These are phyloP conservation scores for Crematogaster levior DNA, from an alignment of 2,888 invertebrate species.

Conservation along the genomic window DNA sequence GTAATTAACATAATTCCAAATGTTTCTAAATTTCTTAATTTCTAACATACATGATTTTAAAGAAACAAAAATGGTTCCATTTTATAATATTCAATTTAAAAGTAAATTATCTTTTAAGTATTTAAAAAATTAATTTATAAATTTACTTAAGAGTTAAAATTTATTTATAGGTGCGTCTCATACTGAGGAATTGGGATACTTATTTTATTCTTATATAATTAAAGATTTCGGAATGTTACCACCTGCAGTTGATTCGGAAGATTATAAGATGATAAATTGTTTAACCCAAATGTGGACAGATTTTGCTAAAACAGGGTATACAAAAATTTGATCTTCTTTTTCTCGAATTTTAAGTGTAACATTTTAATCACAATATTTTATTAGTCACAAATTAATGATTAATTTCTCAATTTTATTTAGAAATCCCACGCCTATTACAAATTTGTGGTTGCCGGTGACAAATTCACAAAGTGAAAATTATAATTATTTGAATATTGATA, in stretches of 20 bases:
- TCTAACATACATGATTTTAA: too few species aligned
- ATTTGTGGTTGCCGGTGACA: slow-evolving; percentile 77
- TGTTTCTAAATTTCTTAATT: too few species aligned
- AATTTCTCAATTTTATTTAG: slow-evolving; percentile 65
- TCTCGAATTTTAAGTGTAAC: neutral
- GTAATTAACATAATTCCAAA: too few species aligned
- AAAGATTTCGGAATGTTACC: slow-evolving; percentile 56
- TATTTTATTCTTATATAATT: slow-evolving; percentile 73
- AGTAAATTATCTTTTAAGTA: neutral
- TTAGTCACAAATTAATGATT: neutral
- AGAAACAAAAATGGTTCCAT: too few species aligned
- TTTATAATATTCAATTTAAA: too few species aligned
- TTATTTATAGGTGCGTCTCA: slow-evolving; percentile 54
- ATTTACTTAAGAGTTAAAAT: neutral
- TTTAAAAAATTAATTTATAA: neutral
- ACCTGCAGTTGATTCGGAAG: slow-evolving; percentile 54
- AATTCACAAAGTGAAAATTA: slow-evolving; percentile 56
- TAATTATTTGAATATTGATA: slow-evolving; percentile 76
- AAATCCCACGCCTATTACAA: slow-evolving; percentile 78
- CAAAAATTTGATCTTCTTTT: neutral
- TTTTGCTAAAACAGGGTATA: slow-evolving; percentile 82
- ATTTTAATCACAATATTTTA: neutral
- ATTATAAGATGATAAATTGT: slow-evolving; percentile 72
- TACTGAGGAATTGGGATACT: slow-evolving; percentile 77
- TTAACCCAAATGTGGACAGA: slow-evolving; percentile 82